A percentile compares a stretch with the other conserved stretches of the same genome.
Evolutionary conservation across 2,797 vertebrate species (phyloP).

Genomic region (Knipowitschia caucasica): DNA sequence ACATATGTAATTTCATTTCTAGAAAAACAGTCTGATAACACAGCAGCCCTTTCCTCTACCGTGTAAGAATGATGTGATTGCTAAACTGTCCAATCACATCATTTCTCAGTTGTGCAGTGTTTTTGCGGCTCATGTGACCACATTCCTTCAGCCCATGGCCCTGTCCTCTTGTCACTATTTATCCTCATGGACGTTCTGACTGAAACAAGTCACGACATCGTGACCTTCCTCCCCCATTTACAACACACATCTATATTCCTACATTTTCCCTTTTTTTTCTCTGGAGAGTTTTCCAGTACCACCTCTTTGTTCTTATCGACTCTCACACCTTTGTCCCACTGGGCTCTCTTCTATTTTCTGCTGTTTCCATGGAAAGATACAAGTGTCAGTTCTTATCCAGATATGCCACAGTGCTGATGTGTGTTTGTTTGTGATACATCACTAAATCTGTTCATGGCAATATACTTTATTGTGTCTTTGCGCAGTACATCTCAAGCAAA

Average conservation of each 20-base stretch:
- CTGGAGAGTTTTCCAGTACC: conserved; percentile 10
- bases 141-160: conserved; percentile 41
- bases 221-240: conserved; percentile 46
- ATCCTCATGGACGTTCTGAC: conserved; percentile 46
- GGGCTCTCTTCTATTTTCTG: conserved; percentile 6
- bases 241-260: conserved; percentile 24
- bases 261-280: conserved; percentile 8
- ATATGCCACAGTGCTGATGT: conserved; percentile 6
- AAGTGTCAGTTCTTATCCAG: background rate
- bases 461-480: too few relatives aligned
- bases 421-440: too few relatives aligned
- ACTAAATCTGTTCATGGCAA: too few relatives aligned
- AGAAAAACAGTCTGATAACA: background rate
- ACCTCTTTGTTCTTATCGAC: conserved; percentile 17
- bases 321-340: conserved; percentile 7
- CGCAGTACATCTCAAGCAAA: too few relatives aligned
- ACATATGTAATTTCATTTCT: background rate
- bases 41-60: background rate
- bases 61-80: too few relatives aligned
- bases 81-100: conserved; percentile 15
- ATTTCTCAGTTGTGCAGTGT: conserved; percentile 27
- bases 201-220: conserved; percentile 55
- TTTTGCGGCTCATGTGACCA: conserved; percentile 44
- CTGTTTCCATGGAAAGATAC: background rate
- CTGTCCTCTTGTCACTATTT: conserved; percentile 54